Conservation (phyloP, 1,140 invertebrate species). For the Atopsyche davidsoni region DNA sequence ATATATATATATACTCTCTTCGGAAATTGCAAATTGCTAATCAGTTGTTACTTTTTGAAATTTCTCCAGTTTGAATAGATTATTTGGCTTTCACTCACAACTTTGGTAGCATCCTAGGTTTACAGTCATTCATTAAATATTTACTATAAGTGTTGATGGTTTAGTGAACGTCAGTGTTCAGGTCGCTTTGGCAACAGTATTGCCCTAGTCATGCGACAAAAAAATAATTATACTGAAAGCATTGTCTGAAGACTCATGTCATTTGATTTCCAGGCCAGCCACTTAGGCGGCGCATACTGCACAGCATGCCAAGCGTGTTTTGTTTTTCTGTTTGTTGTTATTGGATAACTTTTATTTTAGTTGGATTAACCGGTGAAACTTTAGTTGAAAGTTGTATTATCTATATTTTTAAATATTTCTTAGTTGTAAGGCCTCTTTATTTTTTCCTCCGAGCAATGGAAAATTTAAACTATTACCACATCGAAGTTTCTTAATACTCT, state of each 20-base stretch:
- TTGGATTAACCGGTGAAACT: slow-evolving; percentile 16
- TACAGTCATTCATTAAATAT: no score
- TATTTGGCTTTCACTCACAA: no score
- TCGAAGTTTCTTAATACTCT: no score
- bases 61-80: no score
- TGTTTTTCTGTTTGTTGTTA: slow-evolving; percentile 19
- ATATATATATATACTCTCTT: slow-evolving; percentile 12
- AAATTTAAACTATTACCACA: no score
- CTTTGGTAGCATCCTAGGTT: no score
- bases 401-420: no score
- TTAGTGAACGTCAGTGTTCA: no score
- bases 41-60: neutral
- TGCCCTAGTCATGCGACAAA: slow-evolving; percentile 8
- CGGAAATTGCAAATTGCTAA: neutral
- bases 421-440: no score
- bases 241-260: neutral
- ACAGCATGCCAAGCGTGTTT: slow-evolving; percentile 26
- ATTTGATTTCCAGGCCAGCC: slow-evolving; percentile 4
- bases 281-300: slow-evolving; percentile 12
- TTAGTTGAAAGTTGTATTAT: slow-evolving; percentile 18
- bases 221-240: neutral
- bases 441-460: no score
- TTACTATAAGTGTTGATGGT: no score
- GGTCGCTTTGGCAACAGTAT: no score
- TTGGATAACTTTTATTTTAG: slow-evolving; percentile 18